A percentile compares a stretch with the other conserved stretches of the same genome.
phyloP scores from a whole-genome alignment of 2,888 invertebrate genomes.

The Acrobasis suavella region DNA sequence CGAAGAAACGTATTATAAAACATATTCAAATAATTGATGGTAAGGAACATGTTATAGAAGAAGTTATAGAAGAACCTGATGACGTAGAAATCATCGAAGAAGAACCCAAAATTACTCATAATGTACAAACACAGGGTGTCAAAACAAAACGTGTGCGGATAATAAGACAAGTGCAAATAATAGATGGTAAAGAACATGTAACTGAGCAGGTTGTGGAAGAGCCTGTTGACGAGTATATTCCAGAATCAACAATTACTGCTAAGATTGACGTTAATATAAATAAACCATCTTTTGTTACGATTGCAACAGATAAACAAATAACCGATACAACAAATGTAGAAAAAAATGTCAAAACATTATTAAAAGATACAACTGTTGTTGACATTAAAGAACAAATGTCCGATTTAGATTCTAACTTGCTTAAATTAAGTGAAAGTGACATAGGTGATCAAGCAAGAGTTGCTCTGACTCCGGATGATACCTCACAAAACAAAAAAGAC shows the following conservation, averaged over 20 bases:
- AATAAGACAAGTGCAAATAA: slow-evolving; percentile 86
- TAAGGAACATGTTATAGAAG: slow-evolving; percentile 91
- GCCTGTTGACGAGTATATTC: slow-evolving; percentile 78
- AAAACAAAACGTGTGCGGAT: slow-evolving; percentile 78
- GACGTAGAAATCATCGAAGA: slow-evolving; percentile 87
- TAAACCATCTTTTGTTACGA: slow-evolving; percentile 25
- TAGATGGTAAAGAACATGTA: slow-evolving; percentile 90
- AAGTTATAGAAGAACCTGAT: slow-evolving; percentile 92
- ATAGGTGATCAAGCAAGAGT: too few relatives aligned
- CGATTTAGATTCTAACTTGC: too few relatives aligned
- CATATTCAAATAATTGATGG: slow-evolving; percentile 91
- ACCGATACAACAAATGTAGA: too few relatives aligned
- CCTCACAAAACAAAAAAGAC: not conserved
- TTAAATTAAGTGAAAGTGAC: too few relatives aligned
- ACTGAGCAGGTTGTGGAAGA: slow-evolving; percentile 91
- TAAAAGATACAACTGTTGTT: too few relatives aligned
- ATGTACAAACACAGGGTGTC: slow-evolving; percentile 53
- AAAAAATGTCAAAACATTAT: too few relatives aligned
- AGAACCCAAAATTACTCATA: slow-evolving; percentile 64
- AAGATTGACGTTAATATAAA: slow-evolving; percentile 53
- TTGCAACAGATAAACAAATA: too few relatives aligned
- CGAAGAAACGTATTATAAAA: slow-evolving; percentile 88
- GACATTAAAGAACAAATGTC: too few relatives aligned
- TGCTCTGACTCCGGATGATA: not conserved
- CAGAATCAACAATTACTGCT: slow-evolving; percentile 54